These are phyloP conservation scores for Daubentonia madagascariensis DNA, from an alignment of 2,113 vertebrate species.

Conservation along the genomic window DNA sequence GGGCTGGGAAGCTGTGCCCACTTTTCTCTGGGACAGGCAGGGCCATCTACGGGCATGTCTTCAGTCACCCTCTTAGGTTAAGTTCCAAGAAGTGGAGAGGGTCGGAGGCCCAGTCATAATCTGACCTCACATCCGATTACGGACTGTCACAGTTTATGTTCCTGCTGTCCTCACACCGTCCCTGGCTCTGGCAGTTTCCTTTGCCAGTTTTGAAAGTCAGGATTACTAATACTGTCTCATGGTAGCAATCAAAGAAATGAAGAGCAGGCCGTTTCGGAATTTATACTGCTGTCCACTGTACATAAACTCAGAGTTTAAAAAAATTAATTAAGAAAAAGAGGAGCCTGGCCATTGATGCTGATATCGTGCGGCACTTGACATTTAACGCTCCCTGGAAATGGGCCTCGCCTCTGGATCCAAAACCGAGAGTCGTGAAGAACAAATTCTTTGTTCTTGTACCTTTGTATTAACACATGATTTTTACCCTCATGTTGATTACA, in stretches of 20 bases:
- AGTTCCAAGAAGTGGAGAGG: not conserved
- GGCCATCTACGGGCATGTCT: rapidly evolving
- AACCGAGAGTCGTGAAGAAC: conserved; percentile 39
- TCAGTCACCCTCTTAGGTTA: no score
- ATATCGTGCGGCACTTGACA: conserved; percentile 13
- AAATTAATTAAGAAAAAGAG: not conserved
- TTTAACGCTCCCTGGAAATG: not conserved
- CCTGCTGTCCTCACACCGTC: not conserved
- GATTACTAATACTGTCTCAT: not conserved
- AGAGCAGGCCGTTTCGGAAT: not conserved
- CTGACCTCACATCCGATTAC: not conserved
- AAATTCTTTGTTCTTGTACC: conserved; percentile 44
- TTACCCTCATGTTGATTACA: conserved; percentile 50
- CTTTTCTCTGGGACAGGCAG: not conserved
- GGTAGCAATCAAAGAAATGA: not conserved
- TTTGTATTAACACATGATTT: conserved; percentile 69
- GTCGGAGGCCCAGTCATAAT: not conserved
- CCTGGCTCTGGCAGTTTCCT: not conserved
- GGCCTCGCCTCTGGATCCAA: not conserved
- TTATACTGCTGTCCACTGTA: not conserved
- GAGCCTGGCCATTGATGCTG: not conserved
- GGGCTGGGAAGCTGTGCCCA: not conserved
- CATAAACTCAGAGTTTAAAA: not conserved
- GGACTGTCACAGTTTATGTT: not conserved
- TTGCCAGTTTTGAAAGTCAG: not conserved